Percentiles rank a stretch among this genome's conserved stretches.
Conservation (phyloP, 1,140 invertebrate species). For the Venturia canescens region DNA sequence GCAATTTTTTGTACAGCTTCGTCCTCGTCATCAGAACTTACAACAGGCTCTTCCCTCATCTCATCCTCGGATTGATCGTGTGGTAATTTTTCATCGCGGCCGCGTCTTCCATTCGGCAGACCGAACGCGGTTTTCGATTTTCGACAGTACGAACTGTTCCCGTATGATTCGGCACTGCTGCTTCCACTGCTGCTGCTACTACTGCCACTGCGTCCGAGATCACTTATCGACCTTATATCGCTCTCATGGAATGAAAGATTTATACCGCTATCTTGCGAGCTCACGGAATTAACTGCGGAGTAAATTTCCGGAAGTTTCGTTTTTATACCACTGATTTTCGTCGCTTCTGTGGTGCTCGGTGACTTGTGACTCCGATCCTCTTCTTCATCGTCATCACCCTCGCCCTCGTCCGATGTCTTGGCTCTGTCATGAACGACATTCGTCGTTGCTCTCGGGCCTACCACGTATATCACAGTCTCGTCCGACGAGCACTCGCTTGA, state of each 20-base stretch:
- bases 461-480: constrained; percentile 74
- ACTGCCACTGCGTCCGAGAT: constrained; percentile 62
- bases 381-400: constrained; percentile 71
- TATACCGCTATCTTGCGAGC: constrained; percentile 87
- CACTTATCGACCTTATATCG: constrained; percentile 73
- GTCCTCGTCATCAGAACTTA: constrained; percentile 51
- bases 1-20: constrained; percentile 27
- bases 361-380: constrained; percentile 71
- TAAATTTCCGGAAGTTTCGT: constrained; percentile 77
- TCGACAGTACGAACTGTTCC: constrained; percentile 57
- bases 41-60: constrained; percentile 57
- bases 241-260: constrained; percentile 85
- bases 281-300: constrained; percentile 81
- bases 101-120: constrained; percentile 57
- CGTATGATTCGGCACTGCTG: constrained; percentile 70
- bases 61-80: constrained; percentile 74
- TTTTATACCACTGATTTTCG: constrained; percentile 50
- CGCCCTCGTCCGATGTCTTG: constrained; percentile 67
- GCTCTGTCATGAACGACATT: constrained; percentile 38
- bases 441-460: constrained; percentile 66
- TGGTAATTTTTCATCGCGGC: constrained; percentile 39
- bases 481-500: constrained; percentile 76
- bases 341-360: constrained; percentile 54
- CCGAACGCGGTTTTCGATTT: constrained; percentile 40
- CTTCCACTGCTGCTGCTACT: constrained; percentile 59